These are phyloP conservation scores for Leptinotarsa texana DNA, from an alignment of 1,140 invertebrate species.

Conservation along the genomic window DNA sequence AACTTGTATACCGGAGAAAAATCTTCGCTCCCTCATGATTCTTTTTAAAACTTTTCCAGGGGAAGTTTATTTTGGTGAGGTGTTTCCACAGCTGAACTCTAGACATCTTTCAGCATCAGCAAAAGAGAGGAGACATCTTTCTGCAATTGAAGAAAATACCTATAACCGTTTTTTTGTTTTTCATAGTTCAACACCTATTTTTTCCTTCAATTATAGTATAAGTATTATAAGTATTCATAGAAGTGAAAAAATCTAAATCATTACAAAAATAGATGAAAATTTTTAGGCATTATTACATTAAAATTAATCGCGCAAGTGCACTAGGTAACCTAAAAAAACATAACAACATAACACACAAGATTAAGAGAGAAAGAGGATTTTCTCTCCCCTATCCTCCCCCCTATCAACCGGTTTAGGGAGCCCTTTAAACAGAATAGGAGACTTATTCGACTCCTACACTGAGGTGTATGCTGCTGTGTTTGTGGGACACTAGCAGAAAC, in stretches of 20 bases:
- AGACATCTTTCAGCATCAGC: not conserved
- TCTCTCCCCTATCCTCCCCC: not conserved
- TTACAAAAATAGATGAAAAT: too few relatives aligned
- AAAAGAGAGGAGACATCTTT: not conserved
- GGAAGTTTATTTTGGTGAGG: not conserved
- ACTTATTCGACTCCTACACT: constrained; percentile 43
- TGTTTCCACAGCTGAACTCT: not conserved
- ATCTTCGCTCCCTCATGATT: not conserved
- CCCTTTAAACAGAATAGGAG: constrained; percentile 17
- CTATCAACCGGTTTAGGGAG: constrained; percentile 8
- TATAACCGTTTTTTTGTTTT: too few relatives aligned
- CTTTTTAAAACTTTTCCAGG: not conserved
- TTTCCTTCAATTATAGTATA: too few relatives aligned
- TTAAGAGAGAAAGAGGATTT: not conserved
- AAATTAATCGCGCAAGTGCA: not conserved
- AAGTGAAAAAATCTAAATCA: too few relatives aligned
- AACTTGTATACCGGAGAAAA: constrained; percentile 10
- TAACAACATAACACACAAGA: not conserved
- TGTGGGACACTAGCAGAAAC: constrained; percentile 24
- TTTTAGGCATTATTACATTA: not conserved
- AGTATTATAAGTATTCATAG: too few relatives aligned
- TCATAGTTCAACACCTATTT: too few relatives aligned
- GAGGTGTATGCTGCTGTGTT: constrained; percentile 48
- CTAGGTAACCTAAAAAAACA: not conserved
- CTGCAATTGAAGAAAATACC: not conserved